Conservation (phyloP, 2,797 vertebrate genomes). For the Urosaurus nigricauda region DNA sequence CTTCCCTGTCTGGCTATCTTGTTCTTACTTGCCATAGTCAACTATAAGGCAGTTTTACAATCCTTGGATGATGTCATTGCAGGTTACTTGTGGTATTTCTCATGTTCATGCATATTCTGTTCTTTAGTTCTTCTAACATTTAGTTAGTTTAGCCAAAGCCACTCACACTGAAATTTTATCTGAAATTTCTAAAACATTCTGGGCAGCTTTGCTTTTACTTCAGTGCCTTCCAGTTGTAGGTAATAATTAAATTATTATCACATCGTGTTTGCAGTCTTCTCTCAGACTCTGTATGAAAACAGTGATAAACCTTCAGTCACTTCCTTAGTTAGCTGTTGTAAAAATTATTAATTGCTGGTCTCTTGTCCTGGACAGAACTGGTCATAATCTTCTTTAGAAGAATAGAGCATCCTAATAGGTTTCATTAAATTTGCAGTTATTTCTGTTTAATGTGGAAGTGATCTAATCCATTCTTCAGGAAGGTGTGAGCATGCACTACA, state of each 20-base stretch:
- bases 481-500: not conserved
- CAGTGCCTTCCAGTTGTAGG: constrained; percentile 9
- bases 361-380: not conserved
- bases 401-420: not conserved
- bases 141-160: not conserved
- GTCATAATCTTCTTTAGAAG: accelerated
- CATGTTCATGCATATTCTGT: not conserved
- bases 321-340: constrained; percentile 49
- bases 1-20: not conserved
- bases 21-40: not conserved
- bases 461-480: not conserved
- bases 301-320: constrained; percentile 43
- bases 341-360: not conserved
- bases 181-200: constrained; percentile 23
- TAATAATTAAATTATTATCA: not conserved
- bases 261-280: constrained; percentile 10
- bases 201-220: not conserved
- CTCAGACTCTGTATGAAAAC: constrained; percentile 27
- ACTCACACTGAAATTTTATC: constrained; percentile 35
- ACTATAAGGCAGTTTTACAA: not conserved
- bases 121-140: not conserved
- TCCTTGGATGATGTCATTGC: not conserved
- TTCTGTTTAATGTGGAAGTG: not conserved
- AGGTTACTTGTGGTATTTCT: not conserved
- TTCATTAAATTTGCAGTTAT: accelerated